These are phyloP conservation scores for Lasioglossum zephyrum DNA, from an alignment of 2,888 invertebrate genomes.

Conservation along the genomic window DNA sequence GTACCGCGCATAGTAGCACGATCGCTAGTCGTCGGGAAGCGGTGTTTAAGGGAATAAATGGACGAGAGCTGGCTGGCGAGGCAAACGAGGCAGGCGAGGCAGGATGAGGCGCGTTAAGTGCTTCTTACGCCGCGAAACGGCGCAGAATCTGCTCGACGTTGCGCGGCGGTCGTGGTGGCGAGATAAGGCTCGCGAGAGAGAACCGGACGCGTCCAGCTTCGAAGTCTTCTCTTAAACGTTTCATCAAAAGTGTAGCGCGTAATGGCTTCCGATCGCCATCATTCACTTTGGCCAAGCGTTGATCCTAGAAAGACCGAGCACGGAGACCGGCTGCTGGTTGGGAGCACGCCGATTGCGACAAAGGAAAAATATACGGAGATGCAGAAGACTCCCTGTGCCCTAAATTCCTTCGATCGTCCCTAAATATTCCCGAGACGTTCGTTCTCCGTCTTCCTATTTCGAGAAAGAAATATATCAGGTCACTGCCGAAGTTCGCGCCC, in stretches of 20 bases:
- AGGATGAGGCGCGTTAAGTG: constrained; percentile 47
- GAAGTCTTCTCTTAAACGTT: constrained; percentile 5
- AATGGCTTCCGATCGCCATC: constrained; percentile 2
- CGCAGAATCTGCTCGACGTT: background rate
- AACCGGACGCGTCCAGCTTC: constrained; percentile 9
- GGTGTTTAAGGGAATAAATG: constrained; percentile 56
- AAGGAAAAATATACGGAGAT: background rate
- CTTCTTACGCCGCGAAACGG: constrained; percentile 17
- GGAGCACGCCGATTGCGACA: background rate
- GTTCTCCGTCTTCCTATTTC: no score
- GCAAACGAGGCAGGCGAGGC: background rate
- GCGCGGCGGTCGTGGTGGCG: background rate
- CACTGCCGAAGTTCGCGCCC: no score
- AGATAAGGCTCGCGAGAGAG: constrained; percentile 21
- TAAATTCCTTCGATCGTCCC: background rate
- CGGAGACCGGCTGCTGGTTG: background rate
- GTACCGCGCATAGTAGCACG: constrained; percentile 32
- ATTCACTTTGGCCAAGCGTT: background rate
- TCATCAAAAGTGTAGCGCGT: background rate
- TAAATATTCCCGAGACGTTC: background rate
- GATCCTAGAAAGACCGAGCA: background rate
- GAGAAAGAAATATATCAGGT: no score
- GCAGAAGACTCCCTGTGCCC: background rate
- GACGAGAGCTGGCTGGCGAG: constrained; percentile 27
- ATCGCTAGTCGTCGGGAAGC: constrained; percentile 29